These are phyloP conservation scores for Perca flavescens DNA, from an alignment of 2,113 vertebrate species.

Conservation along the genomic window DNA sequence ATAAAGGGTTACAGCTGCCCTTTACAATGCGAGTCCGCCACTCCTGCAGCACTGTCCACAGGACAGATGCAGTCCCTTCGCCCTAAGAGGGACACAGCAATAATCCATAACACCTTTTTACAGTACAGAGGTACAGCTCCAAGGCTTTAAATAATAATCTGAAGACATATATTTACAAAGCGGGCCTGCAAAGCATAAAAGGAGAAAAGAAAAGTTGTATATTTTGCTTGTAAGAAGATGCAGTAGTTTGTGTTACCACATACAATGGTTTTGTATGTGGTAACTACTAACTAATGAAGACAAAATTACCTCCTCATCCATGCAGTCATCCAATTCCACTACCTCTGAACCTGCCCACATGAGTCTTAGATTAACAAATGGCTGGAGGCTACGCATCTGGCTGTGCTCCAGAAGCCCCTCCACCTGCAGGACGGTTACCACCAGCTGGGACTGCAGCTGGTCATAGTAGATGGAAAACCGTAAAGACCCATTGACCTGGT, in stretches of 20 bases:
- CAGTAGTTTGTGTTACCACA: not conserved
- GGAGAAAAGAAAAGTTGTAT: not conserved
- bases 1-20: conserved; percentile 76
- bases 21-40: conserved; percentile 80
- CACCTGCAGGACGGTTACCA: conserved; percentile 79
- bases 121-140: not conserved
- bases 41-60: conserved; percentile 77
- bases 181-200: not conserved
- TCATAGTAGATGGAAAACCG: conserved; percentile 80
- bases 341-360: conserved; percentile 60
- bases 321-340: conserved; percentile 24
- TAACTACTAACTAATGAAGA: not conserved
- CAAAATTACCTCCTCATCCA: conserved; percentile 51
- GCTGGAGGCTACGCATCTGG: conserved; percentile 50
- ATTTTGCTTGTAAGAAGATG: not conserved
- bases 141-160: too few species aligned
- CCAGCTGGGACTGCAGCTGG: conserved; percentile 68
- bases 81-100: conserved; percentile 49
- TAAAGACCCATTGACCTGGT: conserved; percentile 64
- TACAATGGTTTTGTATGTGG: not conserved
- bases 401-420: conserved; percentile 60
- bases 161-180: not conserved
- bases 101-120: not conserved
- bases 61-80: not conserved
- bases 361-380: conserved; percentile 71